Base-by-base conservation (phyloP, 2,113 vertebrate species). In the Bostrychus sinensis region DNA sequence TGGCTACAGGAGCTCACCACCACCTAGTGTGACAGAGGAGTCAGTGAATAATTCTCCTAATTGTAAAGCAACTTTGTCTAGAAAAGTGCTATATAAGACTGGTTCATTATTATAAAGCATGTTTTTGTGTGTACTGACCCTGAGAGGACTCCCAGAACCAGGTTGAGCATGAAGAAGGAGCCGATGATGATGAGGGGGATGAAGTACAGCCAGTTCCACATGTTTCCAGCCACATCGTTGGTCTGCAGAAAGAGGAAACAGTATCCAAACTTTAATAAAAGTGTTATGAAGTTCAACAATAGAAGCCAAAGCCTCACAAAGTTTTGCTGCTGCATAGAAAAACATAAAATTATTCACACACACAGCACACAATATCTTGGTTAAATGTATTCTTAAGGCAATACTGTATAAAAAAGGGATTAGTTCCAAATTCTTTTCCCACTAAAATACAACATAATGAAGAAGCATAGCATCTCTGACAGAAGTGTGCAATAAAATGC, bases 191-290 rank as follows among this genome's bases (percentile, higher is more conserved):
- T 98, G 86, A 98, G 95, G 0, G 96, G 95, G 81, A 98, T 94
- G 91, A 98, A 98, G 88, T 97, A 98, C 38, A 97, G 91, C 96
- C 96, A 98, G 73, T 97, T 97, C 95, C 96, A 98, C 39, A 92
- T 93, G 76, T 95, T 95, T 59, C 96, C 96, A 1, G 90, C 92
- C 0, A 94, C 95, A 0, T 97, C 95, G 0, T 98, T 97, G 2
- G 95, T 95, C 96, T 98, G 90, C 4, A 74, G 0, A 70, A 10
- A 81, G 58, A 19, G 36, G 22, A 68, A 6, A 59, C 22, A 25
- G 16, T 11, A 20, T 17, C 8, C 11, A 42, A 20, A 20, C 12
- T 7, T 12, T 19, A 16, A 4, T 16, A 26, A 14, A 1, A 1
- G 7, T 4, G 19, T 2, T 3, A 11, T 12, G 2, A 22, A 20